Base-by-base conservation (phyloP, 2,113 vertebrate species). In the Theristicus caerulescens region DNA sequence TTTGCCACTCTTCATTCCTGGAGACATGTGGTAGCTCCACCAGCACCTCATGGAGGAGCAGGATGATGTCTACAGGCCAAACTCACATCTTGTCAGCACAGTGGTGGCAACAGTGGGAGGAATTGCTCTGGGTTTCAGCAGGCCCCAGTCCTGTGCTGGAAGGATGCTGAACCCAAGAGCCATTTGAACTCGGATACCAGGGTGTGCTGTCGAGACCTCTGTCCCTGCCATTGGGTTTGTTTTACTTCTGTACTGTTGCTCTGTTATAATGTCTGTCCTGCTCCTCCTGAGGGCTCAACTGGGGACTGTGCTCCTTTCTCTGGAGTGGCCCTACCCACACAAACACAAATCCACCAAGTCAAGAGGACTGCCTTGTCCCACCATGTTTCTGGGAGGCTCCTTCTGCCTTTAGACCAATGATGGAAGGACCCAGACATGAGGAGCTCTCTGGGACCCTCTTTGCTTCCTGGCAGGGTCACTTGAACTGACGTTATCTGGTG, bases 161-260 rank as follows among this genome's bases (percentile, higher is more conserved):
- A 90, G 13, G 47, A 46, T 64, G 38, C 80, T 84, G 61, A 82
- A 62, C 44, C 64, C 62, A 72, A 82, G 27, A 89, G 27, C 54
- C 42, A 24, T 61, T 46, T 71, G 57, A 87, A 59, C 49, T 17
- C 1, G 1, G 54, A 72, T 9, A 81, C 19, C 27, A 32, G 46
- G 34, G 10, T 47, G 8, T 52, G 58, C 3, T 12, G 32, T 52
- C 42, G 46, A 94, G 64, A 57, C 14, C 65, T 84, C 55, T 66
- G 34, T 52, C n/a, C 21, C 29, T 47, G 26, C 24, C 7, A 9
- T 46, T 59, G 47, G 6, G 11, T 89, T 62, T 86, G 21, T 54
- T 91, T 84, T 59, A 82, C 27, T 73, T 73, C 72, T 74, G 27
- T 44, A 62, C 27, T 82, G 42, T 65, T 83, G 40, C 54, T 94